Evolutionary conservation across 2,113 vertebrate species (phyloP), one percentile per base, ranked within the genome.

Genomic region (Scatophagus argus): DNA sequence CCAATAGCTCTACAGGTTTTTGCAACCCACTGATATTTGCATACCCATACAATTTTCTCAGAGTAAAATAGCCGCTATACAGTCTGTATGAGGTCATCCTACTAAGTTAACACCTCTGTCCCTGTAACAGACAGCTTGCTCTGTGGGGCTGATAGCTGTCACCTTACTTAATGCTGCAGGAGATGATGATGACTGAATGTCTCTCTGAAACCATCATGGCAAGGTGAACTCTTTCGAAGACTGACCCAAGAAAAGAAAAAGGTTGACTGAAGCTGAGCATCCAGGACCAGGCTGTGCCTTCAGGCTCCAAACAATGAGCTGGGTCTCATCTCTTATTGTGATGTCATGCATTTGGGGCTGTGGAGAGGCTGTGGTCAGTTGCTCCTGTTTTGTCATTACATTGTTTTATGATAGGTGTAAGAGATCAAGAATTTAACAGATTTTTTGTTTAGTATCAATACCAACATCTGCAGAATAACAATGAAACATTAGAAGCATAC

Each of bases 181-280:
- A 66, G n/a, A 52, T 17, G 23, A 77, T 47, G 68, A 56, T 41
- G 54, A 67, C 19, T 61, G 41, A 32, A 29, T 49, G 1, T 74
- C 21, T 58, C 41, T 7, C 31, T 41, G 41, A 82, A 51, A 69
- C 27, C 58, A 31, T 16, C 32, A 32, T 38, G 58, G 31, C 55
- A 67, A 55, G 29, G 19, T 36, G 55, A 81, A 67, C 51, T 51
- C n/a, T 51, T n/a, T n/a, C n/a, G n/a, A n/a, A n/a, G n/a, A n/a
- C n/a, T n/a, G n/a, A n/a, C n/a, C n/a, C n/a, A n/a, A n/a, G n/a
- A n/a, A n/a, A n/a, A n/a, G n/a, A n/a, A n/a, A n/a, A n/a, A n/a
- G n/a, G n/a, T n/a, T n/a, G n/a, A n/a, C n/a, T n/a, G n/a, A n/a
- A n/a, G n/a, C n/a, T n/a, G n/a, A n/a, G n/a, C n/a, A n/a, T n/a